Base-by-base conservation (phyloP, 2,888 invertebrate species). In the Drosophila nigritarsus region DNA sequence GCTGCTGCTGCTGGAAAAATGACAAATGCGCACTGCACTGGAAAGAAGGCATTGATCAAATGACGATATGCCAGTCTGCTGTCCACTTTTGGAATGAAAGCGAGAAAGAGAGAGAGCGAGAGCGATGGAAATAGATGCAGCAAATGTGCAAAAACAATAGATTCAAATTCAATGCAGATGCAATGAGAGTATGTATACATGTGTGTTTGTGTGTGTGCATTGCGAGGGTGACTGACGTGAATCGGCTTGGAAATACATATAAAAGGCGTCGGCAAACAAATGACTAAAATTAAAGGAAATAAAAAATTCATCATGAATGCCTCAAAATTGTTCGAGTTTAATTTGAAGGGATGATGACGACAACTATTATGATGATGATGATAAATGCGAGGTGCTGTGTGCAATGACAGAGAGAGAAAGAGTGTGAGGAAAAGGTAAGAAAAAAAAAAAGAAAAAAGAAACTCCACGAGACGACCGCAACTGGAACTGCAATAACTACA, bases 211-310 rank as follows among this genome's bases (percentile, higher is more conserved):
- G 13, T 54, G 20, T 51, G 51, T 36, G 60, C 45, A 38, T 18
- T 67, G 66, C 40, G 80, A 76, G 86, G 84, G 73, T 81, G 77
- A 73, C 75, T 73, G 69, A 54, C 62, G 49, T 55, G 60, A 67
- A 69, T 51, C 36, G 55, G 54, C 55, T 58, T 30, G 45, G 38
- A 59, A 71, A 45, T 49, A n/a, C 27, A 53, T 59, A 32, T 73
- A 69, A 69, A 78, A 72, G 69, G 59, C 70, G 45, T 15, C 45
- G 24, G 76, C 66, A 82, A 78, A 80, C 67, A 87, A 87, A 84
- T 84, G 75, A 84, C 84, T 84, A 76, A 84, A 84, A 84, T 84
- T 78, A 82, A 84, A 82, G 75, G 87, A 82, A 80, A 87, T 82
- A 87, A 76, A 84, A 76, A 82, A 84, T 87, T 78, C 87, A 84